phyloP scores from a whole-genome alignment of 2,797 vertebrate genomes.

The Phataginus tetradactyla region DNA sequence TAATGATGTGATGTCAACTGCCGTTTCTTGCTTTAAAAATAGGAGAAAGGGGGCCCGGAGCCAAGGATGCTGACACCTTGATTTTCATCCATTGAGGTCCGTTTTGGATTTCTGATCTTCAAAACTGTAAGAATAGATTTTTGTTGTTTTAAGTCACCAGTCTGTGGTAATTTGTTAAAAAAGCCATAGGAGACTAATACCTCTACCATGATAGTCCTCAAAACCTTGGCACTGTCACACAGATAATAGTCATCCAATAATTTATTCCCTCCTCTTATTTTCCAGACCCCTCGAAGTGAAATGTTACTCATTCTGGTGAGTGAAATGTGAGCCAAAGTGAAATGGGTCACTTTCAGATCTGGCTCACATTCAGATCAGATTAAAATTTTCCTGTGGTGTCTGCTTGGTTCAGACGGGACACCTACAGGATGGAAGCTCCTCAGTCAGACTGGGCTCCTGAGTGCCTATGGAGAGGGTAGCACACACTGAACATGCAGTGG shows the following conservation, averaged over 20 bases:
- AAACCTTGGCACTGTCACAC: not conserved
- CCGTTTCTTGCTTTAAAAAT: not conserved
- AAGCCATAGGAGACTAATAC: not conserved
- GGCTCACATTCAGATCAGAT: not conserved
- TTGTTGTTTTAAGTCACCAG: not conserved
- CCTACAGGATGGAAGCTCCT: not conserved
- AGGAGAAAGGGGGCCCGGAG: not conserved
- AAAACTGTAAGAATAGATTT: not conserved
- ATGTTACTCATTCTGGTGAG: not conserved
- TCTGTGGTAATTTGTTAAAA: not conserved
- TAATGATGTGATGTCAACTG: not conserved
- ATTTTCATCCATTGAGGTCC: not conserved
- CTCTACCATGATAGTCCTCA: not conserved
- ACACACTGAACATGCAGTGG: not conserved
- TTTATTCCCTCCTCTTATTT: not conserved
- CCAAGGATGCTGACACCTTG: not conserved
- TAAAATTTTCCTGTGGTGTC: not conserved
- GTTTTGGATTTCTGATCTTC: not conserved
- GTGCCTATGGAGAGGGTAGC: not conserved
- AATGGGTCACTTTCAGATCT: not conserved
- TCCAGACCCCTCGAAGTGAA: not conserved
- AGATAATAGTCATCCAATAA: not conserved
- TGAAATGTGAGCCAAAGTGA: constrained; percentile 9
- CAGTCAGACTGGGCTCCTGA: not conserved
- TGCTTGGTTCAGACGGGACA: not conserved